phyloP scores from a whole-genome alignment of 2,797 vertebrate species.

The Phylloscopus collybita region DNA sequence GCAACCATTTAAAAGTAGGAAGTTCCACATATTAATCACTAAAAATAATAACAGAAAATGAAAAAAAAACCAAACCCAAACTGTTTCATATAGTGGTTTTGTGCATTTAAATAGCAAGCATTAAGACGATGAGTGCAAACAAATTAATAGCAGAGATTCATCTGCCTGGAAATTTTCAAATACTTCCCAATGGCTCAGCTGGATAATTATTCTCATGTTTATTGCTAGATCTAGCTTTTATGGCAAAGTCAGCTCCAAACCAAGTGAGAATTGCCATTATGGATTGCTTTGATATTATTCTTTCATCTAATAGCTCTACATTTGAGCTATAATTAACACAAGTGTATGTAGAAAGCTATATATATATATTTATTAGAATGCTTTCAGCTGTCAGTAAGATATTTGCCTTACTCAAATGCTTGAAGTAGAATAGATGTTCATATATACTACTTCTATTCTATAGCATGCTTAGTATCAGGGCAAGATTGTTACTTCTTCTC shows the following conservation, averaged over 20 bases:
- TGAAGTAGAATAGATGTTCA: not conserved
- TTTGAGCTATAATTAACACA: not conserved
- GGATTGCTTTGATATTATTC: not conserved
- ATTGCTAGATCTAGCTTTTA: not conserved
- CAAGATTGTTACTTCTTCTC: not conserved
- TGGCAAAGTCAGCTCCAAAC: not conserved
- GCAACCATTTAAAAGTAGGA: not conserved
- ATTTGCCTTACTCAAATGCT: not conserved
- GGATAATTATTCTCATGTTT: not conserved
- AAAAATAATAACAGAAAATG: not conserved
- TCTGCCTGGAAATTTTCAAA: not conserved
- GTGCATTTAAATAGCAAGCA: not conserved
- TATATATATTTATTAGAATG: not conserved
- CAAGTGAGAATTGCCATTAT: not conserved
- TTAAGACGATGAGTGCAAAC: not conserved
- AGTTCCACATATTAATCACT: not conserved
- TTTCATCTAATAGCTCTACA: not conserved
- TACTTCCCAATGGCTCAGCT: not conserved
- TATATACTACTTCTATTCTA: not conserved
- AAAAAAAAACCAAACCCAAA: not conserved
- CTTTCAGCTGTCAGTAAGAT: not conserved
- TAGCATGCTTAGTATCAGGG: not conserved
- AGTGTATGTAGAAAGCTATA: not conserved
- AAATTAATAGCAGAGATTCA: not conserved
- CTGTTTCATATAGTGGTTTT: not conserved